Conservation (phyloP, 1,140 invertebrate species). For the Atopsyche davidsoni region DNA sequence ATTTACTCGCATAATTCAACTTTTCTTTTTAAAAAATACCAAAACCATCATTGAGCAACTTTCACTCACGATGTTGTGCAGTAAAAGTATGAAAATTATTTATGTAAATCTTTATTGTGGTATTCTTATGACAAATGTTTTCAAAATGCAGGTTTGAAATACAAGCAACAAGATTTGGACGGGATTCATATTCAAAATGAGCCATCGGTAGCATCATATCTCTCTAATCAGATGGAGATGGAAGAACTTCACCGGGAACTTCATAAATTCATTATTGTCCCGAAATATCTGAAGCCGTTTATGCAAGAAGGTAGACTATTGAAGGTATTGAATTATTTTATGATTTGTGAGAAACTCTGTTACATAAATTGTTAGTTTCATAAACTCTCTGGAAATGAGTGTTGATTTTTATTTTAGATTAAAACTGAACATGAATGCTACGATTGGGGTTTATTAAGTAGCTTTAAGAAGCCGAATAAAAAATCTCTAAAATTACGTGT, state of each 20-base stretch:
- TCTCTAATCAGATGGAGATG: slow-evolving; percentile 55
- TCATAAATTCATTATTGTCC: slow-evolving; percentile 51
- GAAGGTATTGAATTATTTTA: slow-evolving; percentile 55
- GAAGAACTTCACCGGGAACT: slow-evolving; percentile 9
- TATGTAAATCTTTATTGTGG: too few relatives aligned
- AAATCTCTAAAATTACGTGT: too few relatives aligned
- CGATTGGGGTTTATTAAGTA: slow-evolving; percentile 94
- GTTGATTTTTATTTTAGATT: slow-evolving; percentile 51
- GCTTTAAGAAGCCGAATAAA: slow-evolving; percentile 55
- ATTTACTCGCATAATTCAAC: too few relatives aligned
- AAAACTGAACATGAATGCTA: slow-evolving; percentile 82
- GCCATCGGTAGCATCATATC: slow-evolving; percentile 73
- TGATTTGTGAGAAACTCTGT: too few relatives aligned
- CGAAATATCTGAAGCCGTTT: slow-evolving; percentile 86
- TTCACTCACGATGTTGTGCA: too few relatives aligned
- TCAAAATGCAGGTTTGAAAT: slow-evolving; percentile 64
- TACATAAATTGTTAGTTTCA: too few relatives aligned
- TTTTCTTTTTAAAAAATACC: too few relatives aligned
- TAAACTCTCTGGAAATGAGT: too few relatives aligned
- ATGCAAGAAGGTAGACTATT: slow-evolving; percentile 88
- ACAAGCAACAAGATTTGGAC: slow-evolving; percentile 60
- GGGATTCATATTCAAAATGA: slow-evolving; percentile 62
- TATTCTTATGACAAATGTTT: not conserved
- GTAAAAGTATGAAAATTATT: too few relatives aligned
- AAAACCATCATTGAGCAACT: too few relatives aligned